Evolutionary conservation across 2,113 vertebrate genomes (phyloP), one percentile per base, ranked within the genome.

Genomic region (Halichoerus grypus): DNA sequence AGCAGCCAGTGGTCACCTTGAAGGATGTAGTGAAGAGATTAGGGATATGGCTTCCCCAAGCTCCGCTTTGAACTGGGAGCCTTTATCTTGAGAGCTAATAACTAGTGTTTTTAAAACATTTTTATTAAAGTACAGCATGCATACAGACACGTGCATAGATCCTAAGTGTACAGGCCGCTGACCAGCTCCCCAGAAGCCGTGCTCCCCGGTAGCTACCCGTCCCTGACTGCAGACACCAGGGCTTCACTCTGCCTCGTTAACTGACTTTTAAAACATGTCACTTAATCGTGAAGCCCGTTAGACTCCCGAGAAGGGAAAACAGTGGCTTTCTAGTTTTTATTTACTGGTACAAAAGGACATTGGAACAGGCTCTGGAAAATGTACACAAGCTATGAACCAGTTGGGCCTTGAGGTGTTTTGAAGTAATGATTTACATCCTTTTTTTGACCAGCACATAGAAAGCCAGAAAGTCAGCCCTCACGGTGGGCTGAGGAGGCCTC

Each of bases 41-140:
- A 49, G 79, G 90, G 65, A 94, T 14, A 14, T 51, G 71, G 63
- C 82, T 97, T 96, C 79, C 79, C 85, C 59, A 88, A 88, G 82
- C 31, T 8, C 63, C 14, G 36, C n/a, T 82, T 93, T 51, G 51
- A 84, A 94, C 92, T 33, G 59, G 0, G n/a, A 46, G 49, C 26
- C 0, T 87, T 88, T 80, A 53, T 92, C 84, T 69, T 61, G 55
- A 95, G 67, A 33, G 53, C 61, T 63, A 18, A 67, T 95, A 4
- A 74, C 92, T 88, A 81, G 61, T 88, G 67, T 95, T 97, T 83
- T 71, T 36, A 89, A 39, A 88, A 3, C 1, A 9, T 55, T 77
- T 55, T 67, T 46, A 59, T 39, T 39, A 6, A 46, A 91, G 65
- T 57, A 21, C 12, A 51, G 59, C 9, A 1, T 39, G 8, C 80